Base-by-base conservation (phyloP, 2,888 invertebrate species). In the Bellardia bayeri region DNA sequence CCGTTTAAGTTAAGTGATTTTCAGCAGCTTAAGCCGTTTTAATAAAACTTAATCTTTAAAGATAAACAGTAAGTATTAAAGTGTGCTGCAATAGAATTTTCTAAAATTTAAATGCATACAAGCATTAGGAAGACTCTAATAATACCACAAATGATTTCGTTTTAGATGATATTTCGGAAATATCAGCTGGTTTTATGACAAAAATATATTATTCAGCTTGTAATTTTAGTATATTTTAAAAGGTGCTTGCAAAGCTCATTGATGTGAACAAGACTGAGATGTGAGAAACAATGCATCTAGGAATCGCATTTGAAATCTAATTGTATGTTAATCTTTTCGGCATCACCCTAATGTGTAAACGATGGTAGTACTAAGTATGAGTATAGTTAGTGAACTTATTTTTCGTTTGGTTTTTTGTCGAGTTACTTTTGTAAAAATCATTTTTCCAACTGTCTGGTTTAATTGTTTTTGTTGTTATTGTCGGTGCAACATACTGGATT, bases 401-500 rank as follows among this genome's bases (percentile, higher is more conserved):
- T 66, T 66, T 37, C 11, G 6, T 51, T 49, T 42, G 40, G 30
- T 45, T 40, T 61, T 69, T 64, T 7, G 61, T 16, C 16, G 16
- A 8, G 42, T 4, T 40, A 33, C 61, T 76, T 56, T 58, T 75
- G 5, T 42, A 54, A 37, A 84, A 78, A 78, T 72, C 7, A 61
- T 74, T 80, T 80, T 85, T 76, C 37, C 71, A 64, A 82, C 58
- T 85, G 76, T 81, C 64, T 81, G 71, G 30, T 82, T 76, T 40
- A 40, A 76, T 85, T 72, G 76, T 71, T 74, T 42, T 56, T 69
- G 16, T 80, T 74, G 11, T 68, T 74, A 11, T 82, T 69, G 68
- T 69, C 54, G 68, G 23, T 76, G 54, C 61, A 69, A 75, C 82
- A 82, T 61, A 69, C 68, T 37, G 56, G 11, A 68, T 58, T 66